Evolutionary conservation across 92 coral and sea anemone species (phyloP).

Genomic region (Epizoanthus stellaris): DNA sequence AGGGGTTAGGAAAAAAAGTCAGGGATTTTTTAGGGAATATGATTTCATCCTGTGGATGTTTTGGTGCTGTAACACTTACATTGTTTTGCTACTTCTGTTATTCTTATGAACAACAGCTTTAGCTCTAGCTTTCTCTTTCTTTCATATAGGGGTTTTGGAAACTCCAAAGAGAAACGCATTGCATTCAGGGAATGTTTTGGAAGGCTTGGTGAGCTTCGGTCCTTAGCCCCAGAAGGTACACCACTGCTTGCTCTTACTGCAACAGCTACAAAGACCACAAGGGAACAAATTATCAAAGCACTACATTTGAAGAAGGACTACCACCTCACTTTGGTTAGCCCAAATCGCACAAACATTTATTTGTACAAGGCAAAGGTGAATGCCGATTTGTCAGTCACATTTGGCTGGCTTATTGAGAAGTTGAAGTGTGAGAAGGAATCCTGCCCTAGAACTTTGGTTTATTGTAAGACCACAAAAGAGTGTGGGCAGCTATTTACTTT

Average conservation of each 20-base stretch:
- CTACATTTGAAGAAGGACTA: not conserved
- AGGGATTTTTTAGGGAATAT: too few species aligned
- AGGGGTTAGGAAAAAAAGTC: too few species aligned
- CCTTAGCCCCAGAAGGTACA: constrained; percentile 21
- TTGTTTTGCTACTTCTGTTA: too few species aligned
- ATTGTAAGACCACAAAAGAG: constrained; percentile 41
- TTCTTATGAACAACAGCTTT: too few species aligned
- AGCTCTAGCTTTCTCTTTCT: too few species aligned
- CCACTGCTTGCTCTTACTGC: constrained; percentile 44
- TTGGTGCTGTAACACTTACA: too few species aligned
- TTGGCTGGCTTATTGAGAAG: constrained; percentile 37
- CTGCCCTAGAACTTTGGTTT: constrained; percentile 36
- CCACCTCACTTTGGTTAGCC: constrained; percentile 15
- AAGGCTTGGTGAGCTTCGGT: constrained; percentile 49
- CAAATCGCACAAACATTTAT: constrained; percentile 44
- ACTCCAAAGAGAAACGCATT: too few species aligned
- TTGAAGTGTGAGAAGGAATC: constrained; percentile 2
- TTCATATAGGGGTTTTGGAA: too few species aligned
- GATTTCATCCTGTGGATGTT: too few species aligned
- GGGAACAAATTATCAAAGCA: not conserved
- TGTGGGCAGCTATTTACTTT: constrained; percentile 24
- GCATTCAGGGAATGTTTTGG: constrained; percentile 19
- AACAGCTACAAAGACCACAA: constrained; percentile 25
- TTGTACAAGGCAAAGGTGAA: constrained; percentile 1
- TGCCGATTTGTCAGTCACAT: not conserved